A percentile compares a stretch with the other conserved stretches of the same genome.
phyloP scores from a whole-genome alignment of 2,888 invertebrate genomes.

The Ochlodes sylvanus region DNA sequence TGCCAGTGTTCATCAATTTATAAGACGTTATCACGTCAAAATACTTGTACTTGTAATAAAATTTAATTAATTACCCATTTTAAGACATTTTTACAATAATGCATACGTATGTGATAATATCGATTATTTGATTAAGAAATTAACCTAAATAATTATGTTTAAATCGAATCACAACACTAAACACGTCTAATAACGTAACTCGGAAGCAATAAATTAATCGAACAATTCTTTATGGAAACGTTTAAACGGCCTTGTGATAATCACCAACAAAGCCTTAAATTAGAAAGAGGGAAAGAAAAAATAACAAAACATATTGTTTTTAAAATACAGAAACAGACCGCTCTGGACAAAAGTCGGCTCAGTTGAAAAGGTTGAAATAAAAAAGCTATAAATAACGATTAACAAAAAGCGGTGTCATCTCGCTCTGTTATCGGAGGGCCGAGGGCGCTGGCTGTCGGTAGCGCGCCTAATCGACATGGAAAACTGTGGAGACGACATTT shows the following conservation, averaged over 20 bases:
- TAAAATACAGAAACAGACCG: constrained; percentile 35
- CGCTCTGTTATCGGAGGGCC: constrained; percentile 71
- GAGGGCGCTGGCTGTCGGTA: constrained; percentile 49
- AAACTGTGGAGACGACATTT: constrained; percentile 53
- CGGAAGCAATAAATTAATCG: constrained; percentile 27
- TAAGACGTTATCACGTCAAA: too few relatives aligned
- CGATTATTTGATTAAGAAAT: not conserved
- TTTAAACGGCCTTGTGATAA: constrained; percentile 34
- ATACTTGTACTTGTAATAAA: too few relatives aligned
- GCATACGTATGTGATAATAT: too few relatives aligned
- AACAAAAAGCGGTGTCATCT: constrained; percentile 83
- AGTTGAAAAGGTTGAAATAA: constrained; percentile 61
- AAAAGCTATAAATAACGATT: constrained; percentile 82
- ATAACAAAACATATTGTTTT: constrained; percentile 34
- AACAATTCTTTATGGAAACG: constrained; percentile 16
- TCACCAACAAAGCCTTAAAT: constrained; percentile 34
- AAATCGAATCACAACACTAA: not conserved
- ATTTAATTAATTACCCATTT: too few relatives aligned
- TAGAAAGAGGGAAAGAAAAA: constrained; percentile 22
- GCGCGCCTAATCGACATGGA: constrained; percentile 54
- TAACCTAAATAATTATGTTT: not conserved
- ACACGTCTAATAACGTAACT: constrained; percentile 4
- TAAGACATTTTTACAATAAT: too few relatives aligned
- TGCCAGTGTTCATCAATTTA: too few relatives aligned
- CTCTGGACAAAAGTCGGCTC: constrained; percentile 69